Evolutionary conservation across 2,888 invertebrate species (phyloP).

Genomic region (Nomada fucata): DNA sequence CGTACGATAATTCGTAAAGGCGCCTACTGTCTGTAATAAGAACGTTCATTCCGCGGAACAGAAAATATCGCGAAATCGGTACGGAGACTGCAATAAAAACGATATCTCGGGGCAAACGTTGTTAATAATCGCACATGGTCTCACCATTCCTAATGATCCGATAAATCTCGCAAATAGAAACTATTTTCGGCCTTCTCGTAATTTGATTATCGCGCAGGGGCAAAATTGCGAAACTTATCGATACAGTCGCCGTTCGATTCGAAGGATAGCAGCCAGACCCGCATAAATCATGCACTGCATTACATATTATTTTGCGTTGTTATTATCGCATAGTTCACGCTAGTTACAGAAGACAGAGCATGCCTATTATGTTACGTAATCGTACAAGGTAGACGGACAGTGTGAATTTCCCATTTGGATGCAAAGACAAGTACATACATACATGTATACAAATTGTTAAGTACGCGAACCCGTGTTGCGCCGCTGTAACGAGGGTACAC

Average conservation of each 20-base stretch:
- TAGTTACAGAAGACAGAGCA: constrained; percentile 59
- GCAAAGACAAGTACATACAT: constrained; percentile 60
- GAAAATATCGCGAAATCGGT: too few species aligned
- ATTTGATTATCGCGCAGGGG: too few species aligned
- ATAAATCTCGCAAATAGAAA: too few species aligned
- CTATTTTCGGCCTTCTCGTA: too few species aligned
- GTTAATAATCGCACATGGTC: too few species aligned
- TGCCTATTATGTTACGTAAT: constrained; percentile 63
- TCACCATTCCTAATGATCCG: too few species aligned
- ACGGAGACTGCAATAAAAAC: too few species aligned
- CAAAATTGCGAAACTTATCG: too few species aligned
- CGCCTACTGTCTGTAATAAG: too few species aligned
- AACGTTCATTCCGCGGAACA: too few species aligned
- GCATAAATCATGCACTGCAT: constrained; percentile 58
- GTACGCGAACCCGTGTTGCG: constrained; percentile 43
- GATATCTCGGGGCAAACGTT: too few species aligned
- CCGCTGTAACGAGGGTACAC: constrained; percentile 41
- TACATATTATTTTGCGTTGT: constrained; percentile 58
- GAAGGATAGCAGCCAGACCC: constrained; percentile 35
- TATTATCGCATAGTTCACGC: constrained; percentile 66
- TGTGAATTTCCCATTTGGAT: constrained; percentile 59
- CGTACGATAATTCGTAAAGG: too few species aligned
- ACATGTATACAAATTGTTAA: constrained; percentile 60
- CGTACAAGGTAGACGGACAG: constrained; percentile 63
- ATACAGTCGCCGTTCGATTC: background rate